These are phyloP conservation scores for Mastomys coucha DNA, from an alignment of 2,113 vertebrate species.

Conservation along the genomic window DNA sequence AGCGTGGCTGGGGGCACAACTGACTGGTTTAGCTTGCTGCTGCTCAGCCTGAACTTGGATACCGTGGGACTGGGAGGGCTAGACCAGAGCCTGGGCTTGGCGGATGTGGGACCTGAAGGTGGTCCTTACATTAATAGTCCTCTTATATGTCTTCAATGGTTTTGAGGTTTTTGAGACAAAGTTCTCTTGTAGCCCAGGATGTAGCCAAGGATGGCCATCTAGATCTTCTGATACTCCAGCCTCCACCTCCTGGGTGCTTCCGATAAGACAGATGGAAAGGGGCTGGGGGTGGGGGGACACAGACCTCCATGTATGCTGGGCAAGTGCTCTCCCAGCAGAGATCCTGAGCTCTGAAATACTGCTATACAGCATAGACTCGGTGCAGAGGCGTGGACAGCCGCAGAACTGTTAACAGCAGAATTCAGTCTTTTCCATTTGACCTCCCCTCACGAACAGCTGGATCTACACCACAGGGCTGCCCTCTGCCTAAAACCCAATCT, in stretches of 20 bases:
- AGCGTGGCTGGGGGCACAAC: not conserved
- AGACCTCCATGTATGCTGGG: not conserved
- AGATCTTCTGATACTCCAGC: not conserved
- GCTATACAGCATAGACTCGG: not conserved
- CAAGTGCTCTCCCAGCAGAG: not conserved
- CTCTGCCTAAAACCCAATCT: not conserved
- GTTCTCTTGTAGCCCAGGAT: not conserved
- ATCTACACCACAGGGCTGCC: rapidly evolving
- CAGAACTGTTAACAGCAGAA: not conserved
- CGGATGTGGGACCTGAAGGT: not conserved
- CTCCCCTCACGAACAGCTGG: not conserved
- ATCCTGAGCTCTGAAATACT: not conserved
- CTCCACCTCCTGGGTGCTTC: not conserved
- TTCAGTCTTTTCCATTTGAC: not conserved
- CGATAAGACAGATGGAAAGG: not conserved
- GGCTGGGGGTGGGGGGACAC: not conserved
- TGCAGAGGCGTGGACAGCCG: not conserved
- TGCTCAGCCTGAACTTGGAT: not conserved
- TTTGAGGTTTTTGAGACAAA: not conserved
- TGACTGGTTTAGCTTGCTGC: not conserved
- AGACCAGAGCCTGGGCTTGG: not conserved
- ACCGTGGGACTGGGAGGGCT: not conserved
- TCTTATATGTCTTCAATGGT: not conserved
- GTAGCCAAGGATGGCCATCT: not conserved
- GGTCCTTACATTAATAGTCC: not conserved